Evolutionary conservation across 1,140 invertebrate genomes (phyloP).

Genomic region (Drosophila arizonae): DNA sequence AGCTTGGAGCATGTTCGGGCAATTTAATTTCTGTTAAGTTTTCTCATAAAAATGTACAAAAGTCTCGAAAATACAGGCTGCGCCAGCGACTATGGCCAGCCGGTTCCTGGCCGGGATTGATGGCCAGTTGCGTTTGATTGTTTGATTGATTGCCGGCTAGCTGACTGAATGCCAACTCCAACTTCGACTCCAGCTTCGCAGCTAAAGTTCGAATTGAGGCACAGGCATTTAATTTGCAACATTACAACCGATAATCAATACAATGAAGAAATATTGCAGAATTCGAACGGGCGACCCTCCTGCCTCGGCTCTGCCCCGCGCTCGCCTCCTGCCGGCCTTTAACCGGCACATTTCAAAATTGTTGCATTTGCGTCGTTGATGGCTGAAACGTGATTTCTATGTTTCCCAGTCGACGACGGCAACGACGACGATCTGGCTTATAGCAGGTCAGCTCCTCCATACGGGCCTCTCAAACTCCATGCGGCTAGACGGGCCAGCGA

Average conservation of each 20-base stretch:
- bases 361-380: slow-evolving; percentile 79
- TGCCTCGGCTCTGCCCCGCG: background rate
- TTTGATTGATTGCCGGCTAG: slow-evolving; percentile 64
- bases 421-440: slow-evolving; percentile 63
- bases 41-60: slow-evolving; percentile 80
- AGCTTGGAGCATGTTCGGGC: slow-evolving; percentile 57
- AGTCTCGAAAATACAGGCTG: slow-evolving; percentile 73
- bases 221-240: slow-evolving; percentile 78
- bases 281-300: slow-evolving; percentile 13
- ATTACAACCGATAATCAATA: slow-evolving; percentile 82
- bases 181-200: background rate
- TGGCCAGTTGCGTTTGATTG: slow-evolving; percentile 76
- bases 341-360: slow-evolving; percentile 62
- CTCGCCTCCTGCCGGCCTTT: slow-evolving; percentile 1
- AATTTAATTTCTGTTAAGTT: slow-evolving; percentile 80
- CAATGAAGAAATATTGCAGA: slow-evolving; percentile 78
- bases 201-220: slow-evolving; percentile 46
- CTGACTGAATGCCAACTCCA: slow-evolving; percentile 6
- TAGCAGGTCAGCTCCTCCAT: slow-evolving; percentile 60
- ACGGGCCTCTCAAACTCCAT: slow-evolving; percentile 35
- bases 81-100: slow-evolving; percentile 39
- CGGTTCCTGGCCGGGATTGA: slow-evolving; percentile 39
- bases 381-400: slow-evolving; percentile 81
- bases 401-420: slow-evolving; percentile 62
- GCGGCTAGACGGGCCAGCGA: slow-evolving; percentile 25